These are phyloP conservation scores for Phortica okadai DNA, from an alignment of 2,888 invertebrate genomes.

Conservation along the genomic window DNA sequence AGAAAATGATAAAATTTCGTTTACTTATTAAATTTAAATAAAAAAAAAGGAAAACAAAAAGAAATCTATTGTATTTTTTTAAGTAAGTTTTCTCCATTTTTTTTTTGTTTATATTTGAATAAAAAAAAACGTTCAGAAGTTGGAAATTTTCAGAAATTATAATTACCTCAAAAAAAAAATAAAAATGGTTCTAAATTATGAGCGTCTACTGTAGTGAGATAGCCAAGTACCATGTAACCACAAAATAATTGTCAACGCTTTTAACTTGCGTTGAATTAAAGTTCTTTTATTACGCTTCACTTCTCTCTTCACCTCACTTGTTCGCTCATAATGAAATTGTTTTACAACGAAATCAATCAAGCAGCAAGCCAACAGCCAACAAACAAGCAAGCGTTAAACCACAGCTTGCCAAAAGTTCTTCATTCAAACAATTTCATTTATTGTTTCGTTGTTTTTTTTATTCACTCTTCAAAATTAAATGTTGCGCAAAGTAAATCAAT, in stretches of 20 bases:
- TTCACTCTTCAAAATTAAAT: background rate
- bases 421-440: background rate
- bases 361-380: background rate
- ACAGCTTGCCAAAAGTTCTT: background rate
- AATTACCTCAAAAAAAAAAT: too few relatives aligned
- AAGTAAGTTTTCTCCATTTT: too few relatives aligned
- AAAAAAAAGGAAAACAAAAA: too few relatives aligned
- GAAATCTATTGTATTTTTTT: too few relatives aligned
- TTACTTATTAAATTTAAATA: too few relatives aligned
- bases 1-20: too few relatives aligned
- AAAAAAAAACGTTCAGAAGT: too few relatives aligned
- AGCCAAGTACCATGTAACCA: constrained; percentile 19
- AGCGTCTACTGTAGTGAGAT: background rate
- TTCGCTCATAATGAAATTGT: background rate
- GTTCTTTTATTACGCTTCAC: background rate
- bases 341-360: background rate
- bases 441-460: background rate
- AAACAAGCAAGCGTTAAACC: background rate
- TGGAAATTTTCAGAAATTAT: too few relatives aligned
- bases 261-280: background rate
- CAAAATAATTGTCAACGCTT: constrained; percentile 25
- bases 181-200: too few relatives aligned
- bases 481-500: background rate
- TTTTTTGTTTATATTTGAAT: too few relatives aligned
- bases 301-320: too few relatives aligned